phyloP scores from a whole-genome alignment of 2,113 vertebrate genomes.

The Martes martes region DNA sequence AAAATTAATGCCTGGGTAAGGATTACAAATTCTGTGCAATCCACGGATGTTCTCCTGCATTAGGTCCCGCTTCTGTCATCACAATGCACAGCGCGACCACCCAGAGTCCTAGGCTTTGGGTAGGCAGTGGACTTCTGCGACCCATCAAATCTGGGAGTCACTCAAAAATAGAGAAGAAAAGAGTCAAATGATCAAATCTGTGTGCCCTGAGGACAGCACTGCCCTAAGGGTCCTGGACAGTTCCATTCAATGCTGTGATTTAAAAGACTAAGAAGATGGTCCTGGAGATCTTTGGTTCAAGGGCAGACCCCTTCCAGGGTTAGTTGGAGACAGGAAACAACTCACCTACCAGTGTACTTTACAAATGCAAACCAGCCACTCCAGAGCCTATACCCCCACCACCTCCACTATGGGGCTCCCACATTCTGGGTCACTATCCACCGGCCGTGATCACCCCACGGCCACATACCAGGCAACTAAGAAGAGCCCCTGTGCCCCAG shows the following conservation, averaged over 20 bases:
- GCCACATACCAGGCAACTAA: no score
- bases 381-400: no score
- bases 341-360: accelerated
- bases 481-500: background rate
- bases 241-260: background rate
- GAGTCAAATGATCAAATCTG: background rate
- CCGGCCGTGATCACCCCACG: background rate
- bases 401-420: background rate
- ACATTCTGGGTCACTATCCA: no score
- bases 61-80: background rate
- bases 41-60: accelerated
- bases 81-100: background rate
- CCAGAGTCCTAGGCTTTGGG: background rate
- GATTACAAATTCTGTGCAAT: background rate
- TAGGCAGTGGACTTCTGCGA: background rate
- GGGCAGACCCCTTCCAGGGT: background rate
- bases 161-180: background rate
- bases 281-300: background rate
- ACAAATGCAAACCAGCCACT: background rate
- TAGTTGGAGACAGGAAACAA: background rate
- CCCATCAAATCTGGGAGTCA: background rate
- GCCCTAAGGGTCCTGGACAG: accelerated
- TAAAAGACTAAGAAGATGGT: background rate
- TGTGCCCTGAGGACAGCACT: no score
- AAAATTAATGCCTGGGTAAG: background rate